Conservation (phyloP, 2,888 invertebrate species). For the Phasia obesa region DNA sequence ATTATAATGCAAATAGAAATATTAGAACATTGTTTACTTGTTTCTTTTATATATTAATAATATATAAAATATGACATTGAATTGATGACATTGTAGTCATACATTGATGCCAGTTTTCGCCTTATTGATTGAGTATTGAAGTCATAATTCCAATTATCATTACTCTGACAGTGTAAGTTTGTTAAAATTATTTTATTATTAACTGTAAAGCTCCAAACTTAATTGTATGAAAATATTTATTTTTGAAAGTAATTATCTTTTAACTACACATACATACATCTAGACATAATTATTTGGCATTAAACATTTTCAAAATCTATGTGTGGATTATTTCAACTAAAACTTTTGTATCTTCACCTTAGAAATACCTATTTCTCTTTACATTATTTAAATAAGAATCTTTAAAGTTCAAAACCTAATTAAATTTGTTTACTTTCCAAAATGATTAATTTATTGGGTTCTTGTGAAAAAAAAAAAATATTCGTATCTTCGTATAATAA, state of each 20-base stretch:
- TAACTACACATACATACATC: background rate
- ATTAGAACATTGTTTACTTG: no score
- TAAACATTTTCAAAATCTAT: background rate
- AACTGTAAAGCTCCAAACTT: no score
- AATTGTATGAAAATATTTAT: background rate
- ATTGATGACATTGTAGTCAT: no score
- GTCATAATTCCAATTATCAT: no score
- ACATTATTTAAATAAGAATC: no score
- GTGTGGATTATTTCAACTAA: background rate
- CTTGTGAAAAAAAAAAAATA: background rate
- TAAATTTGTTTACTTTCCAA: slow-evolving; percentile 60
- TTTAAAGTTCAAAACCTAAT: slow-evolving; percentile 27
- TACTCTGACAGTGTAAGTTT: no score
- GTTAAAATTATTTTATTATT: no score
- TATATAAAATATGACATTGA: no score
- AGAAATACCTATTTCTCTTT: background rate
- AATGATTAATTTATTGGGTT: slow-evolving; percentile 49
- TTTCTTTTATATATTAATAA: no score
- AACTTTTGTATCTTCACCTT: background rate
- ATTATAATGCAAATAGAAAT: no score
- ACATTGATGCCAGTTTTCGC: no score
- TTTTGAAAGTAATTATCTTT: background rate
- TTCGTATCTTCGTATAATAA: background rate
- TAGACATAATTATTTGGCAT: background rate
- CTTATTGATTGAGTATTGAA: no score